Evolutionary conservation across 2,888 invertebrate species (phyloP).

Genomic region (Stenichneumon culpator): DNA sequence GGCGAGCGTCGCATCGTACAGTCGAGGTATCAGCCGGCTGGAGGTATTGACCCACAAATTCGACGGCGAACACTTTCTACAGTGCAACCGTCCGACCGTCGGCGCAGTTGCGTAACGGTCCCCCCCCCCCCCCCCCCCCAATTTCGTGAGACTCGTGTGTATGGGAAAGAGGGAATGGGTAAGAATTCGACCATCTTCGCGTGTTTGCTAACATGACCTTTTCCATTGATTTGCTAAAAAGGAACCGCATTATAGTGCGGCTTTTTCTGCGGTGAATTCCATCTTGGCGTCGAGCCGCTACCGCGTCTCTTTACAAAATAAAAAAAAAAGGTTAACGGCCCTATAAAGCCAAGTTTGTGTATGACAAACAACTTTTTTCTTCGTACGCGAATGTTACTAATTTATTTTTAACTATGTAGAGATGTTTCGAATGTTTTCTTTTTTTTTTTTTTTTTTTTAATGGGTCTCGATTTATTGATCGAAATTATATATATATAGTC

Average conservation of each 20-base stretch:
- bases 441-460: not conserved
- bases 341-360: too few relatives aligned
- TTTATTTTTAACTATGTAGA: too few relatives aligned
- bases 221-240: not conserved
- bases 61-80: constrained; percentile 64
- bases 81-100: constrained; percentile 49
- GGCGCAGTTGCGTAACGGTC: constrained; percentile 58
- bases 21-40: constrained; percentile 55
- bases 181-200: not conserved
- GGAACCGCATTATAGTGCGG: not conserved
- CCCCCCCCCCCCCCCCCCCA: not conserved
- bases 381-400: too few relatives aligned
- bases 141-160: constrained; percentile 51
- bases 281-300: too few relatives aligned
- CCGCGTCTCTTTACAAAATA: too few relatives aligned
- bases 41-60: constrained; percentile 71
- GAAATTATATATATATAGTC: not conserved
- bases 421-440: not conserved
- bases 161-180: not conserved
- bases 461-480: not conserved
- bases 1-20: constrained; percentile 14
- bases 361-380: too few relatives aligned
- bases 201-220: not conserved
- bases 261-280: too few relatives aligned
- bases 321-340: too few relatives aligned